Percentiles rank a stretch among this genome's conserved stretches.
phyloP scores from a whole-genome alignment of 2,113 vertebrate genomes.

The Ptilonorhynchus violaceus region DNA sequence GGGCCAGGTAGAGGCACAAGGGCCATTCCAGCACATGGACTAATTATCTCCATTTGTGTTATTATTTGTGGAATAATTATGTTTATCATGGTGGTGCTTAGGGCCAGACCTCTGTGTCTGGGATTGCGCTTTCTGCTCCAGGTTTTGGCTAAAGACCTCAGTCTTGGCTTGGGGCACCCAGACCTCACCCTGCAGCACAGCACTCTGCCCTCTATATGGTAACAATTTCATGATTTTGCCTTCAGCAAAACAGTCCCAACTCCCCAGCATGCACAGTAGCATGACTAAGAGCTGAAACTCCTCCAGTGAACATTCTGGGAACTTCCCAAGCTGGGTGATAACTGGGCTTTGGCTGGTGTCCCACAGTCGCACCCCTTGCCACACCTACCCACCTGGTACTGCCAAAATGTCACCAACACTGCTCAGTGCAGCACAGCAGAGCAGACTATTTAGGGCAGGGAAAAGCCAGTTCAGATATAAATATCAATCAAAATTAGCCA shows the following conservation, averaged over 20 bases:
- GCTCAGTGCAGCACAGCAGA: neutral
- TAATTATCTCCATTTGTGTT: neutral
- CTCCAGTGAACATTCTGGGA: neutral
- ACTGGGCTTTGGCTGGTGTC: neutral
- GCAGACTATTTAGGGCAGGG: neutral
- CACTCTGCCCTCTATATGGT: fast-evolving
- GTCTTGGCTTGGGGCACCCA: neutral
- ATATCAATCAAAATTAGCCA: neutral
- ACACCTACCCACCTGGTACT: neutral
- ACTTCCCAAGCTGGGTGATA: neutral
- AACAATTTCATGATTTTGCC: neutral
- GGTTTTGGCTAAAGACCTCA: neutral
- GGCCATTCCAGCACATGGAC: neutral
- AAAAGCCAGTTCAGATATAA: neutral
- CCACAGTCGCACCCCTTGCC: fast-evolving
- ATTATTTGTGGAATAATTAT: neutral
- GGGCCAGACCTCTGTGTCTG: neutral
- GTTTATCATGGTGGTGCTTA: neutral
- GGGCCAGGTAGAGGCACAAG: neutral
- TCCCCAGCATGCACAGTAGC: neutral
- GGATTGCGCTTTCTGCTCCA: neutral
- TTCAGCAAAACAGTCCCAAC: neutral
- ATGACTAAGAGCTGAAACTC: neutral
- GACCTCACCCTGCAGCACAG: fast-evolving
- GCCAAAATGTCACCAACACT: neutral